Evolutionary conservation across 1,140 invertebrate species (phyloP).

Genomic region (Cheumatopsyche charites): DNA sequence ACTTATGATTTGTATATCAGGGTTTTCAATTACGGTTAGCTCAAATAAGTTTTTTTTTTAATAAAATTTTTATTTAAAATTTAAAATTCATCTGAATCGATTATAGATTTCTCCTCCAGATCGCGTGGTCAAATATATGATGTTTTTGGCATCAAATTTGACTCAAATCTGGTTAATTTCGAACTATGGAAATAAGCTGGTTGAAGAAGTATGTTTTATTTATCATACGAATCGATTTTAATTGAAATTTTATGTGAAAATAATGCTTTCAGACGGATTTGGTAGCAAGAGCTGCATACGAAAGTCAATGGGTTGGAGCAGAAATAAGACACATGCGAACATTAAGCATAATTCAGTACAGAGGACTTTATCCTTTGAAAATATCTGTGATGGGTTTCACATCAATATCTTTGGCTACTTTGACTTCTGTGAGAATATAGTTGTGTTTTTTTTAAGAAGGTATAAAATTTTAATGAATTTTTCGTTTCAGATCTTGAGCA

Average conservation of each 20-base stretch:
- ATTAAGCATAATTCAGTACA: constrained; percentile 39
- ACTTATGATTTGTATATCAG: constrained; percentile 38
- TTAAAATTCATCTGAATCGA: too few relatives aligned
- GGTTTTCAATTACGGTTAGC: constrained; percentile 41
- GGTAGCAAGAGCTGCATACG: constrained; percentile 34
- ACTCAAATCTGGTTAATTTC: constrained; percentile 42
- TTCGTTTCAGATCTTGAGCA: too few relatives aligned
- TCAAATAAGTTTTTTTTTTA: too few relatives aligned
- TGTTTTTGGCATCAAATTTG: constrained; percentile 40
- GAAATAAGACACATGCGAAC: constrained; percentile 14
- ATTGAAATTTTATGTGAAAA: not conserved
- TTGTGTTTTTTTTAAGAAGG: too few relatives aligned
- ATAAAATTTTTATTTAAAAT: too few relatives aligned
- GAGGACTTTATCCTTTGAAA: constrained; percentile 15
- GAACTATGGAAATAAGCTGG: constrained; percentile 43
- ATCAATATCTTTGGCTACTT: constrained; percentile 39
- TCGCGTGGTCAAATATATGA: constrained; percentile 39
- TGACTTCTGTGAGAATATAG: constrained; percentile 44
- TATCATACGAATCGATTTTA: not conserved
- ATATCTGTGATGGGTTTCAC: constrained; percentile 43
- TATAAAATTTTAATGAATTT: too few relatives aligned
- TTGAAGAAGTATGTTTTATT: constrained; percentile 9
- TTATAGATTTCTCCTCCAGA: constrained; percentile 33
- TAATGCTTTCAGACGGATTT: constrained; percentile 27
- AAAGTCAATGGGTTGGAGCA: constrained; percentile 32